Base-by-base conservation (phyloP, 2,888 invertebrate species). In the Allygus modestus region DNA sequence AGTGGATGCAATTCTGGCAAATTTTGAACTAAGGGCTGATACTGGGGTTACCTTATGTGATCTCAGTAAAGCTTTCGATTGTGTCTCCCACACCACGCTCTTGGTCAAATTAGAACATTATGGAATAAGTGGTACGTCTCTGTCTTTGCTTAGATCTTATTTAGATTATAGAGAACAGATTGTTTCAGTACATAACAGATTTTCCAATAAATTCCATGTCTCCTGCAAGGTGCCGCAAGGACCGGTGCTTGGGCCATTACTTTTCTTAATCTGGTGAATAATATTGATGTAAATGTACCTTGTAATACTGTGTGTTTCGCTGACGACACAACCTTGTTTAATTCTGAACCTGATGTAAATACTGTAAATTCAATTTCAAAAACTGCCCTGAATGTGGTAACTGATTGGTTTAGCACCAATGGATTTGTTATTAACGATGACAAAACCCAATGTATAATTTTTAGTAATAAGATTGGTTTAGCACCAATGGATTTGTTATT, bases 11-110 rank as follows among this genome's bases (percentile, higher is more conserved):
- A 61, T 61, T 61, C 26, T 23, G 4, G n/a, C 23, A 4, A 61
- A 61, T 61, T 61, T 61, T 23, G 26, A 61, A 11, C 4, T 23
- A 1, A 61, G 20, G 15, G 28, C 23, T 5, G 61, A 61, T 23
- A 61, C 61, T 61, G 26, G 61, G 61, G 61, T 61, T 20, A 61
- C 61, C 26, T 71, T 71, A 33, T 71, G 71, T 31, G 71, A 71
- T 17, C 71, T 71, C 71, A 71, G 71, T 71, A 71, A 71, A 33
- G 71, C 71, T 28, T 71, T 71, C 17, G 71, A 71, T 71, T 71
- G 71, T 71, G 71, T 71, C 71, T 33, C 33, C 31, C 71, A 71
- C 17, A 17, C 0, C 12, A 71, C 71, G 2, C 37, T 71, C 5
- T 33, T 33, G 31, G 37, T 33, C 33, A 71, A 71, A 33, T n/a